Conservation (phyloP, 1,140 invertebrate species). For the Papilio dardanus region DNA sequence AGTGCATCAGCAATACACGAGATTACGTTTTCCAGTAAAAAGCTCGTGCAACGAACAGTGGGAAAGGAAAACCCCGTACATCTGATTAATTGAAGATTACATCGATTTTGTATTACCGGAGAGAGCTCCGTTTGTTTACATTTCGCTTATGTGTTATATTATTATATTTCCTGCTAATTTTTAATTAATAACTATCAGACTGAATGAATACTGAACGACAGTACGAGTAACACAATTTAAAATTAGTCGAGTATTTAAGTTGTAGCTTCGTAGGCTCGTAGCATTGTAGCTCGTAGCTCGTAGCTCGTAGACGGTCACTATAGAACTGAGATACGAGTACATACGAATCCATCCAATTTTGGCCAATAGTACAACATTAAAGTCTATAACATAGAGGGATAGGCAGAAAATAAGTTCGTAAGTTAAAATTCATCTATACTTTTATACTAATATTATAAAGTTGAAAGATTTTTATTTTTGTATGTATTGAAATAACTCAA, state of each 20-base stretch:
- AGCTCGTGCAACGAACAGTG: slow-evolving; percentile 34
- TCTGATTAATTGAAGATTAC: slow-evolving; percentile 64
- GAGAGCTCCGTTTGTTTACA: slow-evolving; percentile 18
- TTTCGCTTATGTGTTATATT: background rate
- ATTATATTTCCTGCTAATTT: background rate
- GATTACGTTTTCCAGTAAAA: slow-evolving; percentile 45
- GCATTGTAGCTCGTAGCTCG: background rate
- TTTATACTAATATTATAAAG: too few species aligned
- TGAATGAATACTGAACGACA: background rate
- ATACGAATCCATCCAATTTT: too few species aligned
- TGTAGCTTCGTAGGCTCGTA: background rate
- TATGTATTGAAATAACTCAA: too few species aligned
- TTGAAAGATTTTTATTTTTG: too few species aligned
- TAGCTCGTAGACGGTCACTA: background rate
- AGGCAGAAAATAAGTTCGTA: background rate
- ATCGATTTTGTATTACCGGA: slow-evolving; percentile 65
- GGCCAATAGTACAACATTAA: too few species aligned
- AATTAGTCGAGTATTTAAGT: background rate
- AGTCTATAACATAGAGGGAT: too few species aligned
- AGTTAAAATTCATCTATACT: too few species aligned
- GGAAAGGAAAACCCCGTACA: slow-evolving; percentile 50
- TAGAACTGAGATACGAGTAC: background rate
- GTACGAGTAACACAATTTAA: background rate
- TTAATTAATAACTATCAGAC: background rate
- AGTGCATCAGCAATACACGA: slow-evolving; percentile 47